Conservation (phyloP, 2,888 invertebrate species). For the Achlya flavicornis region DNA sequence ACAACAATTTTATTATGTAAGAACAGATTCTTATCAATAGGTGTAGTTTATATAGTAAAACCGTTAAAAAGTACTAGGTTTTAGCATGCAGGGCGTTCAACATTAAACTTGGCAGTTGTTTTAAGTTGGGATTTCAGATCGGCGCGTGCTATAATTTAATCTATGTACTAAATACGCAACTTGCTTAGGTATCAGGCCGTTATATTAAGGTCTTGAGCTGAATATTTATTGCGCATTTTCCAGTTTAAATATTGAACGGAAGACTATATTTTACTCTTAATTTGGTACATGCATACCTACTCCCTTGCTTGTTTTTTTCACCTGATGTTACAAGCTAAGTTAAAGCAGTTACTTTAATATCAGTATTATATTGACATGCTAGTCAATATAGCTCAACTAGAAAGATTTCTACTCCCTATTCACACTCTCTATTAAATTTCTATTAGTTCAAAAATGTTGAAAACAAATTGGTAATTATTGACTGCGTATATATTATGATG, state of each 20-base stretch:
- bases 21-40: not conserved
- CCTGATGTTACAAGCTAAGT: too few species aligned
- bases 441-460: too few species aligned
- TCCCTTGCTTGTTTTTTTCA: not conserved
- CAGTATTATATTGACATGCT: too few species aligned
- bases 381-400: too few species aligned
- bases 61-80: not conserved
- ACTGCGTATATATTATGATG: not conserved
- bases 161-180: not conserved
- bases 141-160: not conserved
- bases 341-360: too few species aligned
- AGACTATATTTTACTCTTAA: not conserved
- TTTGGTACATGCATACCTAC: not conserved
- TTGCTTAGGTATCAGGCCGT: not conserved
- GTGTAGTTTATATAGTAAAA: not conserved
- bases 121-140: not conserved
- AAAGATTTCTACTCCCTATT: too few species aligned
- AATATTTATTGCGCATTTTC: constrained; percentile 7
- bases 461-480: too few species aligned
- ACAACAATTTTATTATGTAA: not conserved
- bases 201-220: constrained; percentile 3
- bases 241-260: not conserved
- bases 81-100: not conserved
- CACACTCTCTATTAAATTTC: too few species aligned
- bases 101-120: not conserved